These are phyloP conservation scores for Forpus xanthops DNA, from an alignment of 2,797 vertebrate genomes.

Conservation along the genomic window DNA sequence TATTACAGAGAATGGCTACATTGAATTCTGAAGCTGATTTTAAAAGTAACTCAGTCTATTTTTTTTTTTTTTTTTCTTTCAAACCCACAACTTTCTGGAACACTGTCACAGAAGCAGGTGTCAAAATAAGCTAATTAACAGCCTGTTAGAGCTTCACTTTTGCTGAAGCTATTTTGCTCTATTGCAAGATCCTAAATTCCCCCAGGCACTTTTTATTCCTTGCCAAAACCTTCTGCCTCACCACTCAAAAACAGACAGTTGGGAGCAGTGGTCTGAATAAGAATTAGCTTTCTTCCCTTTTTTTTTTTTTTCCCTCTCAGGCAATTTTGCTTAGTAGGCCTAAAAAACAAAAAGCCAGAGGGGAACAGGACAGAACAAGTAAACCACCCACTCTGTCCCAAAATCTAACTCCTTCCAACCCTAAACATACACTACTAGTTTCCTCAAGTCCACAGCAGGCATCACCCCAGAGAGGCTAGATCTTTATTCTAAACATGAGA, in stretches of 20 bases:
- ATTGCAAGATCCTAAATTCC: background rate
- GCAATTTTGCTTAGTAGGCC: background rate
- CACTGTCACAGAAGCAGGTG: background rate
- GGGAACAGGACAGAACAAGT: background rate
- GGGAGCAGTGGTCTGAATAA: background rate
- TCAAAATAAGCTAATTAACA: constrained; percentile 28
- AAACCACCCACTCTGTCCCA: background rate
- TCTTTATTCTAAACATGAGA: background rate
- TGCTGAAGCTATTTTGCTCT: background rate
- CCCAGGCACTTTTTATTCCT: constrained; percentile 30
- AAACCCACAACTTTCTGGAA: background rate
- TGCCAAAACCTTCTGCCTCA: constrained; percentile 39
- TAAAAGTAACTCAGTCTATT: background rate
- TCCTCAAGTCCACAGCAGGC: background rate
- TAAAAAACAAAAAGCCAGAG: background rate
- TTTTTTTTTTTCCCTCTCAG: background rate
- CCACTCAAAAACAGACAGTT: background rate
- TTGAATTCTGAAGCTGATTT: background rate
- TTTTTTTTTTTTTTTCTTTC: background rate
- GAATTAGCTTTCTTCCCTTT: background rate
- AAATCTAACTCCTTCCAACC: background rate
- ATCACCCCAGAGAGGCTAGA: background rate
- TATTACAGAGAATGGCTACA: background rate
- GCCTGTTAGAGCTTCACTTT: background rate
- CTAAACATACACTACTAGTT: background rate